Conservation (phyloP, 2,113 vertebrate species). For the Hassar affinis region DNA sequence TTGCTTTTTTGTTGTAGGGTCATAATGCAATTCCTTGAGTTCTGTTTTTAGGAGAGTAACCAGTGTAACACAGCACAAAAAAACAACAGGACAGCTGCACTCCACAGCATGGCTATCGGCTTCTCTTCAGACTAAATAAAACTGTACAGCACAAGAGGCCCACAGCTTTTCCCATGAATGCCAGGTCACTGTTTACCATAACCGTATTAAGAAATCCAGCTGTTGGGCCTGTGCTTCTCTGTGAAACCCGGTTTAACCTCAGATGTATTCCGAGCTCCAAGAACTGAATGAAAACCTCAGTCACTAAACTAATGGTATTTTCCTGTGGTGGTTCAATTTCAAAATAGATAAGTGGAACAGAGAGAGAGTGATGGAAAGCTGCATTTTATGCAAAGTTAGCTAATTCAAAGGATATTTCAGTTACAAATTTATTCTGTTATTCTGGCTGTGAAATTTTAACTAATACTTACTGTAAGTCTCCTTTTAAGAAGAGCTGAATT, state of each 20-base stretch:
- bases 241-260: constrained; percentile 41
- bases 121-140: constrained; percentile 52
- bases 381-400: constrained; percentile 10
- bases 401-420: not conserved
- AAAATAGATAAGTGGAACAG: constrained; percentile 32
- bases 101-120: constrained; percentile 44
- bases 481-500: not conserved
- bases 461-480: not conserved
- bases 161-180: constrained; percentile 46
- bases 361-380: constrained; percentile 23
- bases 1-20: not conserved
- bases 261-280: constrained; percentile 33
- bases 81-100: constrained; percentile 50
- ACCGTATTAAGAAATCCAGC: constrained; percentile 48
- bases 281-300: constrained; percentile 40
- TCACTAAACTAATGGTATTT: constrained; percentile 33
- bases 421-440: not conserved
- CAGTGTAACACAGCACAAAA: constrained; percentile 40
- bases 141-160: constrained; percentile 36
- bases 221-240: constrained; percentile 35
- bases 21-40: constrained; percentile 21
- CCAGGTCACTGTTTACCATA: constrained; percentile 52
- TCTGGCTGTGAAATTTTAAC: not conserved
- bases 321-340: constrained; percentile 23
- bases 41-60: constrained; percentile 34